Base-by-base conservation (phyloP, 2,888 invertebrate species). In the Harmothoe impar region DNA sequence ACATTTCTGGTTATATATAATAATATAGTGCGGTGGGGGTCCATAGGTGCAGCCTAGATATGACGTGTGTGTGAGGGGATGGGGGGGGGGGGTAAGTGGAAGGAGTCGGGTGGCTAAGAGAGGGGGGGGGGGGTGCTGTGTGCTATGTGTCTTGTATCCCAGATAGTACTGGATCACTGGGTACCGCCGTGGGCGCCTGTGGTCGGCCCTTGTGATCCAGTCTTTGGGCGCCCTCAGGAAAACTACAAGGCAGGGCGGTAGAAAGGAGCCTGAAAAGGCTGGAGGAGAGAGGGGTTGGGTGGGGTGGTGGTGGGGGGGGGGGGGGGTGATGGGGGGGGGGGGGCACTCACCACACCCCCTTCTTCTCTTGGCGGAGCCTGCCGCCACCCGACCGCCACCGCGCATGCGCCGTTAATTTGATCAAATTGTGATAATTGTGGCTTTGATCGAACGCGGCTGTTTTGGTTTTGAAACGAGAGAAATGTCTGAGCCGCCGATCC, bases 401-500 rank as follows among this genome's bases (percentile, higher is more conserved):
- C 62, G n/a, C 62, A 20, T 25, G 29, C 72, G 29, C 29, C 72
- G 72, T 29, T 72, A 72, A 72, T 72, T 72, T 72, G 72, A 72
- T 72, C 72, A 72, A 72, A 72, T 72, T 72, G 72, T 72, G 72
- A 72, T 72, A 72, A 72, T 72, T 72, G 72, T 29, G 72, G 31
- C 72, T 72, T 72, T 72, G 72, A 72, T 72, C 72, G 29, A 29
- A 3, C 25, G 29, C 31, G 20, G 72, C 29, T 72, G 72, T 72
- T 72, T 72, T 72, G 72, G 72, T 72, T 43, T 72, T 72, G 72
- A 72, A 72, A 72, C 29, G 72, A 72, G 72, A 72, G 72, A 72
- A 31, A 29, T 62, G 25, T 25, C 72, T 72, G 72, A 29, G 72
- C 25, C n/a, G 29, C 0, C 72, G 15, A 25, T 72, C n/a, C 29